Percentiles rank a stretch among this genome's conserved stretches.
These are phyloP conservation scores for Chironex yamaguchii DNA, from an alignment of 30 jellyfish, hydroid and myxozoan species.

Conservation along the genomic window DNA sequence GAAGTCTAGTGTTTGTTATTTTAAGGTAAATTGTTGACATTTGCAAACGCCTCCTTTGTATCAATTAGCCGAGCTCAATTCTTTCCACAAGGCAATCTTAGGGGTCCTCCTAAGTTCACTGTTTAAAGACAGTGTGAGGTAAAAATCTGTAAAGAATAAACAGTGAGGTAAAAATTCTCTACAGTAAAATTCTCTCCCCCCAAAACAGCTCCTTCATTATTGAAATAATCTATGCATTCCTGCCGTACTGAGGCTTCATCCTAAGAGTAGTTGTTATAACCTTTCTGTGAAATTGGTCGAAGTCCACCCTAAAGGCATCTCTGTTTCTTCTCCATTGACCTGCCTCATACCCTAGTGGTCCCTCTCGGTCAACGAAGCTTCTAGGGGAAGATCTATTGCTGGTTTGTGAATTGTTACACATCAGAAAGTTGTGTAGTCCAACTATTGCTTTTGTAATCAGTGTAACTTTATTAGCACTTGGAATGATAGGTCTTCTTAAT, in stretches of 20 bases:
- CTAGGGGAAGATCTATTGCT: conserved; percentile 41
- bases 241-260: conserved; percentile 8
- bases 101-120: too few species aligned
- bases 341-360: background rate
- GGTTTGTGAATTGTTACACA: background rate
- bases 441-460: conserved; percentile 54
- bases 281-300: background rate
- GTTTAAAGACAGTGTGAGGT: too few species aligned
- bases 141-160: too few species aligned
- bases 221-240: conserved; percentile 29
- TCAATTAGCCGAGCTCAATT: too few species aligned
- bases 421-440: conserved; percentile 58
- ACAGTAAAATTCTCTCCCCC: too few species aligned
- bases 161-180: too few species aligned
- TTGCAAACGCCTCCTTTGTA: too few species aligned
- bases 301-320: conserved; percentile 10
- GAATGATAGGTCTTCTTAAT: conserved; percentile 66
- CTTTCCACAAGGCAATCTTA: too few species aligned
- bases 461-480: conserved; percentile 39
- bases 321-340: conserved; percentile 55
- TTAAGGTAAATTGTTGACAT: too few species aligned
- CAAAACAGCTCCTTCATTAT: conserved; percentile 64
- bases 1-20: too few species aligned
- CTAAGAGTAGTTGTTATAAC: conserved; percentile 50
- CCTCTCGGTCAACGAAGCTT: conserved; percentile 44